Base-by-base conservation (phyloP, 2,797 vertebrate genomes). In the Pempheris klunzingeri region DNA sequence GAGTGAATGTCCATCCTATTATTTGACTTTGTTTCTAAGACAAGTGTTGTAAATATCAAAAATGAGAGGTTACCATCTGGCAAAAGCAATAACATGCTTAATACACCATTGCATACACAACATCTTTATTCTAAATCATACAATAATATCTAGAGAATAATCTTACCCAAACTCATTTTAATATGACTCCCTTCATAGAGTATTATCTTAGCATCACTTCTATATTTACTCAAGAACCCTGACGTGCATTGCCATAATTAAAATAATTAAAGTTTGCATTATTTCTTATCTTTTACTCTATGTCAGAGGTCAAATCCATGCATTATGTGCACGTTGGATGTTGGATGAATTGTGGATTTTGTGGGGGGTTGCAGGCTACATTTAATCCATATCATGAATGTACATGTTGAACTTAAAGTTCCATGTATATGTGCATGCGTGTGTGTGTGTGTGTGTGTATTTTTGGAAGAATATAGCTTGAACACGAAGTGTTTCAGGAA, bases 191-290 rank as follows among this genome's bases (percentile, higher is more conserved):
- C 43, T 78, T 80, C 43, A 85, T n/a, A 60, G 24, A 0, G 36
- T 61, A 80, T 77, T 75, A 87, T 78, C 12, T 0, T 26, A 46
- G 64, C 34, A 62, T 62, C 67, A 75, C 44, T 65, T 80, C 39
- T 61, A 68, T 76, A 68, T 81, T 68, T 73, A 74, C 83, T 73
- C 38, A 71, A 26, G 41, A 46, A 7, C 14, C 10, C 44, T 61
- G 61, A 75, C 36, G 2, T 71, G 61, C 18, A 20, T 53, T 65
- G 58, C 60, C 30, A 77, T 67, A 73, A 78, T 84, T 79, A 81
- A 76, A 64, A 55, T 68, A 87, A 61, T 81, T 82, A 79, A 68
- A 18, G 46, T 58, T 87, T 72, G 57, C 55, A 81, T 85, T 26
- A 67, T 78, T 77, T 73, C 62, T 84, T 71, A 73, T 73, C 47